Percentiles rank a stretch among this genome's conserved stretches.
Conservation (phyloP, 1,140 invertebrate species). For the Drosophila ambigua region DNA sequence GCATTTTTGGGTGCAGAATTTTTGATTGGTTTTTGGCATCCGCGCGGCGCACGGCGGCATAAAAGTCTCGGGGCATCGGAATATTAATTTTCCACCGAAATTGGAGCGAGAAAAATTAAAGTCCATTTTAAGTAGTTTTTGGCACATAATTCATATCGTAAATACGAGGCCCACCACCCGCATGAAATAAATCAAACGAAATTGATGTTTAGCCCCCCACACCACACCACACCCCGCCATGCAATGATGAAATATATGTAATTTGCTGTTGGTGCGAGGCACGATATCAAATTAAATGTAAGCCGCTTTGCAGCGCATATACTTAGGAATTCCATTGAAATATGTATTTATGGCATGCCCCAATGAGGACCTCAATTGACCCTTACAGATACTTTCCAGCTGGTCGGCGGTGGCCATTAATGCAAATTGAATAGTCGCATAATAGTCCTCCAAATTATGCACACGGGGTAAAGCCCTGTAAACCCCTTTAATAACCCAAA, state of each 20-base stretch:
- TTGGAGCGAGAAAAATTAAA: constrained; percentile 4
- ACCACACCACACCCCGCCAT: neutral
- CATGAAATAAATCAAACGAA: constrained; percentile 33
- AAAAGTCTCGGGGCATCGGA: neutral
- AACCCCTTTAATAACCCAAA: constrained; percentile 60
- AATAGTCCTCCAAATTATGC: neutral
- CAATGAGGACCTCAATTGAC: constrained; percentile 11
- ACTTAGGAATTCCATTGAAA: constrained; percentile 41
- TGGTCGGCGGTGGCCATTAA: constrained; percentile 19
- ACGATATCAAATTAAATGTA: constrained; percentile 58
- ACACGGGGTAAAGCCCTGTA: neutral
- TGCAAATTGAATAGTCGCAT: constrained; percentile 37
- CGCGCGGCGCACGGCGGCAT: neutral
- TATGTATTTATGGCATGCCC: constrained; percentile 56
- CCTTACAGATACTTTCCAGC: constrained; percentile 10
- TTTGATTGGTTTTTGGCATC: constrained; percentile 41
- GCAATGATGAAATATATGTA: neutral
- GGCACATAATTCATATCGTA: constrained; percentile 17
- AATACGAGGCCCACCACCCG: constrained; percentile 5
- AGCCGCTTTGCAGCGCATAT: constrained; percentile 60
- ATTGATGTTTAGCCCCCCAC: constrained; percentile 10
- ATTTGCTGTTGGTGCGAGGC: constrained; percentile 3
- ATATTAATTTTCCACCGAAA: constrained; percentile 27
- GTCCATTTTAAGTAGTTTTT: too few relatives aligned
- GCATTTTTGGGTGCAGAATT: constrained; percentile 32